These are phyloP conservation scores for Thunnus maccoyii DNA, from an alignment of 2,113 vertebrate species.

Conservation along the genomic window DNA sequence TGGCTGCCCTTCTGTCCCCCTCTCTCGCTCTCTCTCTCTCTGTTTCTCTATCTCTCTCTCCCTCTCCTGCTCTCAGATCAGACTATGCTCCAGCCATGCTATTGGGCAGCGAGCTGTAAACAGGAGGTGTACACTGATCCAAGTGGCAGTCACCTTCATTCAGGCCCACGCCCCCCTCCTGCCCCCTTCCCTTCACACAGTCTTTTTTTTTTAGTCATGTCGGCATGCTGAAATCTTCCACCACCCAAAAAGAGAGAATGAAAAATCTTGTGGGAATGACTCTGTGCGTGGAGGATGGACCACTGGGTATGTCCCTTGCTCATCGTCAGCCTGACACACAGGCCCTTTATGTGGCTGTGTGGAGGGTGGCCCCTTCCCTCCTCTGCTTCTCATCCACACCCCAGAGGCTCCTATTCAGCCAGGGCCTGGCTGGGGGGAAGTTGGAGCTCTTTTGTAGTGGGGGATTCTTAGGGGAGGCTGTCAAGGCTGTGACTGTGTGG, in stretches of 20 bases:
- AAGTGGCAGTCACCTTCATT: conserved; percentile 74
- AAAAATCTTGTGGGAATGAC: conserved; percentile 67
- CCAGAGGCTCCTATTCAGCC: conserved; percentile 84
- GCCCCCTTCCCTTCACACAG: conserved; percentile 22
- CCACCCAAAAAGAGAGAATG: conserved; percentile 5
- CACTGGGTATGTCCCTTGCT: conserved; percentile 66
- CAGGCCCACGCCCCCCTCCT: conserved; percentile 43
- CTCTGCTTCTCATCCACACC: conserved; percentile 80
- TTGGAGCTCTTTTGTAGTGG: conserved; percentile 80
- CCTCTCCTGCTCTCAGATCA: conserved; percentile 60
- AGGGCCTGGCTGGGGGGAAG: conserved; percentile 77
- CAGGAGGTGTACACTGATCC: conserved; percentile 71
- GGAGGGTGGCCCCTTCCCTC: conserved; percentile 78
- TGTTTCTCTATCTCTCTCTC: conserved; percentile 41
- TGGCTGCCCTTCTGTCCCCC: conserved; percentile 43
- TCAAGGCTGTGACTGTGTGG: conserved; percentile 87
- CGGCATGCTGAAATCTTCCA: conserved; percentile 37
- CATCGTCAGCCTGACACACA: conserved; percentile 79
- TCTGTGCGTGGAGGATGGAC: conserved; percentile 57
- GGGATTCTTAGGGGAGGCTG: conserved; percentile 82
- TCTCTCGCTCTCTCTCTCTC: conserved; percentile 13
- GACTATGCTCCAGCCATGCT: conserved; percentile 61
- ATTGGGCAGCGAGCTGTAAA: conserved; percentile 76
- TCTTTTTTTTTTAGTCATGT: conserved; percentile 7
- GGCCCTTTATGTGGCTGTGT: conserved; percentile 82